Percentiles rank a stretch among this genome's conserved stretches.
Conservation (phyloP, 2,797 vertebrate species). For the Eospalax fontanierii region DNA sequence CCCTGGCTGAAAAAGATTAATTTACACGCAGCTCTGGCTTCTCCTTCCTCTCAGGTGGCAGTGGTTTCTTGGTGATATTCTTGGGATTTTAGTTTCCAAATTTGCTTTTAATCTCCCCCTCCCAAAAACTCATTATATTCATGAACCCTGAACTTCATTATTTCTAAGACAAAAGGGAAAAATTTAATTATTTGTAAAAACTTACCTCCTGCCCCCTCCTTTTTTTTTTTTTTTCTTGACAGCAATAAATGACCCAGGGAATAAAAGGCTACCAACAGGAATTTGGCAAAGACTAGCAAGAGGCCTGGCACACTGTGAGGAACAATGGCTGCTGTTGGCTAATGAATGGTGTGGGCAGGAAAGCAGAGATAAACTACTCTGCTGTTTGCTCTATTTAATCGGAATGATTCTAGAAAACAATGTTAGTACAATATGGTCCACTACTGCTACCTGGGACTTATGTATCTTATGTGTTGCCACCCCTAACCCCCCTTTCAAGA, state of each 20-base stretch:
- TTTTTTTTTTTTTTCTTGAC: background rate
- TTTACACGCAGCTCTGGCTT: background rate
- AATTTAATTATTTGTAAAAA: slow-evolving; percentile 28
- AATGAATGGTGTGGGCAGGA: background rate
- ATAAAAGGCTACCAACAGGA: background rate
- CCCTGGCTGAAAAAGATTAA: background rate
- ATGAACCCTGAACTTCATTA: background rate
- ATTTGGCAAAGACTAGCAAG: background rate
- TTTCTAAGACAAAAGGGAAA: slow-evolving; percentile 48
- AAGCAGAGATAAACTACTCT: background rate
- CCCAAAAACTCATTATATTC: slow-evolving; percentile 31
- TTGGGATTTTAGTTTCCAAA: slow-evolving; percentile 5
- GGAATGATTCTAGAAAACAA: slow-evolving; percentile 4
- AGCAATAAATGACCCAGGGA: background rate
- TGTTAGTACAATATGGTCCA: background rate
- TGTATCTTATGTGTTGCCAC: background rate
- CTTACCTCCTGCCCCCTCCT: background rate
- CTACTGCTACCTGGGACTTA: background rate
- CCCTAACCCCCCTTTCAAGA: background rate
- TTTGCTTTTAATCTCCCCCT: background rate
- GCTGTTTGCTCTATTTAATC: background rate
- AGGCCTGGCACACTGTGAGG: background rate
- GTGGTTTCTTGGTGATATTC: background rate
- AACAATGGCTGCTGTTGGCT: background rate
- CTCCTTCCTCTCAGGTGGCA: background rate